Evolutionary conservation across 1,140 invertebrate genomes (phyloP), one percentile per base, ranked within the genome.

Genomic region (Theocolax elegans): DNA sequence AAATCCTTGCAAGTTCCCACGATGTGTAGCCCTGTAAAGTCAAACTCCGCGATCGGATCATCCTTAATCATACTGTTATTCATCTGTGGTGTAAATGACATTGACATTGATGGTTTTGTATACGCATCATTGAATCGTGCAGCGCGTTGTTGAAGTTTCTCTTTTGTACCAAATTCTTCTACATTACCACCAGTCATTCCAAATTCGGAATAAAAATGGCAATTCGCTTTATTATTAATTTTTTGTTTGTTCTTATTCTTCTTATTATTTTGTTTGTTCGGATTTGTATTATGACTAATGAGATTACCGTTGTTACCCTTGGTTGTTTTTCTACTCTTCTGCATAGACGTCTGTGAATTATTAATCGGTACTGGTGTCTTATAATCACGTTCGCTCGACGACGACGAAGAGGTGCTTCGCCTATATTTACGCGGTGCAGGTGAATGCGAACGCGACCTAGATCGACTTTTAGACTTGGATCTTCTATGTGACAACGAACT

Each of bases 1-100:
- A 99, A 85, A 83, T 97, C 93, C 80, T 89, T 89, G 86, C 94
- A 97, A 1, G 94, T 96, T 29, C 97, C 97, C 66, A 98, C 92
- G 81, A 99, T 95, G 85, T 96, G 93, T 81, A 94, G 90, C 80
- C 92, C 90, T 74, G 91, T 89, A 85, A 93, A 90, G 86, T 95
- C 93, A 86, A 94, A 91, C 75, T 93, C 92, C 53, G 87, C 86
- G 54, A 87, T 86, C 38, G 81, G 81, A 74, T 90, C 90, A 67
- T 89, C 88, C 74, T 87, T 87, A 19, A 79, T 75, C 67, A 85
- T 88, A 75, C 83, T 86, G 71, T 83, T 73, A 4, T 6, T 35
- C 4, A 4, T 35, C 4, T 6, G 4, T 4, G 31, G 31, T 3
- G 4, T 17, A n/a, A n/a, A n/a, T n/a, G n/a, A n/a, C n/a, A n/a